Evolutionary conservation across 2,888 invertebrate genomes (phyloP).

Genomic region (Chymomyza procnemis): DNA sequence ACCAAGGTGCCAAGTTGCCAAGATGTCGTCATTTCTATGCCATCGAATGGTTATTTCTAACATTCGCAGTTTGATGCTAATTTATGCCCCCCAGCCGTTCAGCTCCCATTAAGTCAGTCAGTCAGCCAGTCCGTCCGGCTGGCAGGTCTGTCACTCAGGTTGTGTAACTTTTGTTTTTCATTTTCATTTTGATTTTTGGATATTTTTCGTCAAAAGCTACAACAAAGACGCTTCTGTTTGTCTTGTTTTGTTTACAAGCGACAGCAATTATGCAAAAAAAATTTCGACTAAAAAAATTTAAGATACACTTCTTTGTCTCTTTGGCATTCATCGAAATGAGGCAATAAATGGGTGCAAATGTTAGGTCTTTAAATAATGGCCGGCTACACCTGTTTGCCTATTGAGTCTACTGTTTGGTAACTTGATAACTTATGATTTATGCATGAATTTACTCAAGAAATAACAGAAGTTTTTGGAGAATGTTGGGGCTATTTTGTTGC

Average conservation of each 20-base stretch:
- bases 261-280: constrained; percentile 58
- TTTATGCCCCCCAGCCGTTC: constrained; percentile 46
- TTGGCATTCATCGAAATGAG: constrained; percentile 28
- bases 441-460: constrained; percentile 45
- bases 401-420: neutral
- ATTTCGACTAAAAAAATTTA: constrained; percentile 3
- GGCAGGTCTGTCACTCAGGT: constrained; percentile 37
- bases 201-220: constrained; percentile 10
- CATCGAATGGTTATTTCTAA: constrained; percentile 8
- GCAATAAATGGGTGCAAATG: constrained; percentile 37
- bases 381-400: neutral
- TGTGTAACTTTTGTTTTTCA: constrained; percentile 61
- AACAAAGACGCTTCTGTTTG: constrained; percentile 42
- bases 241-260: constrained; percentile 25
- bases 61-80: constrained; percentile 62
- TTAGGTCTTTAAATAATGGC: neutral
- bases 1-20: neutral
- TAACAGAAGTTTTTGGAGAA: neutral
- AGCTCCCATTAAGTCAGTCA: neutral
- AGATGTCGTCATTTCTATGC: neutral
- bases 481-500: neutral
- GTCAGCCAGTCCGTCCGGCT: too few species aligned
- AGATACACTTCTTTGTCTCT: constrained; percentile 22
- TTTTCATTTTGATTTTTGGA: constrained; percentile 45
- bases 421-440: constrained; percentile 57